Conservation (phyloP, 1,140 invertebrate genomes). For the Maconellicoccus hirsutus region DNA sequence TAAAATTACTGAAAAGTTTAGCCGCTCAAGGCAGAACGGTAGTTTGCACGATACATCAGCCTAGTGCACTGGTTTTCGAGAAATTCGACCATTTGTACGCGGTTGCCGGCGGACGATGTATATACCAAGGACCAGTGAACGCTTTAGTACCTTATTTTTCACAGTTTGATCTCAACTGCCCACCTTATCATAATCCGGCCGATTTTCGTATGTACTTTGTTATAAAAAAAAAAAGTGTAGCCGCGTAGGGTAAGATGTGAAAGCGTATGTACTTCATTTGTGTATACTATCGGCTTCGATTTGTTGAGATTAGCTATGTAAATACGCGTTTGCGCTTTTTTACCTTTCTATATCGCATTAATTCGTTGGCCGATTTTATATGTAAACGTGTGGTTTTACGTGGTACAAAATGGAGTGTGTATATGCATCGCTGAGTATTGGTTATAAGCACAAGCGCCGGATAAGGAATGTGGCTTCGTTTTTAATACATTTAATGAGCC, state of each 20-base stretch:
- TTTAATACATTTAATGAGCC: too few species aligned
- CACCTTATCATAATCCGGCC: constrained; percentile 53
- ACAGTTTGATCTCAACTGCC: constrained; percentile 43
- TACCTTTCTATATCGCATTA: neutral
- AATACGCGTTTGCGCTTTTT: neutral
- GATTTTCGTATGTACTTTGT: constrained; percentile 44
- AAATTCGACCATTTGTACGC: constrained; percentile 55
- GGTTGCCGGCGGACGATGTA: constrained; percentile 46
- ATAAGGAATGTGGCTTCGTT: too few species aligned
- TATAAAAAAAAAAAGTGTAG: neutral
- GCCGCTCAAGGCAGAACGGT: constrained; percentile 49
- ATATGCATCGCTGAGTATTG: neutral
- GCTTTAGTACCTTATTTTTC: constrained; percentile 47
- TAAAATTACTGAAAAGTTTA: constrained; percentile 40
- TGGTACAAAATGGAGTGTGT: neutral
- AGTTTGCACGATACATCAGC: constrained; percentile 57
- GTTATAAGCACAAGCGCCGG: neutral
- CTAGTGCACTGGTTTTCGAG: constrained; percentile 52
- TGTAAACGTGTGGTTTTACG: too few species aligned
- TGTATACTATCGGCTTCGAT: constrained; percentile 23
- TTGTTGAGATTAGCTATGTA: neutral
- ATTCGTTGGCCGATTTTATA: neutral
- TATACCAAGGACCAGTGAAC: constrained; percentile 43
- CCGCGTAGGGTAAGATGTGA: neutral
- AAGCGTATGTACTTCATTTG: neutral